Conservation (phyloP, 1,140 invertebrate species). For the Leucophenga varia region DNA sequence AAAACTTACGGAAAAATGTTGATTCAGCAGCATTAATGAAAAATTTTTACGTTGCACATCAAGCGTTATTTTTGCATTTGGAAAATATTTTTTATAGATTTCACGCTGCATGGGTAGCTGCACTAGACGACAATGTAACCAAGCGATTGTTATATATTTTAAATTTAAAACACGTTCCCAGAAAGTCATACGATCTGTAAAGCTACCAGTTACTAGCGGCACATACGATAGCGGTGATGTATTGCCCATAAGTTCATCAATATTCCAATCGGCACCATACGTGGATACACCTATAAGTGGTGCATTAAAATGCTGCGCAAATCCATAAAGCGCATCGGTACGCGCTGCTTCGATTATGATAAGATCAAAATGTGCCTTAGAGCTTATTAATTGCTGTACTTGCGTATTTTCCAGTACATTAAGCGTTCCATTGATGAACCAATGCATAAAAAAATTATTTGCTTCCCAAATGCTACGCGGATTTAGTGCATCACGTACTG, state of each 20-base stretch:
- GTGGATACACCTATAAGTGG: conserved; percentile 47
- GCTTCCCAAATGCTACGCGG: conserved; percentile 24
- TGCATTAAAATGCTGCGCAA: conserved; percentile 44
- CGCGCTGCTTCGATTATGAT: conserved; percentile 35
- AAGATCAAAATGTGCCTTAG: conserved; percentile 31
- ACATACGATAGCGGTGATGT: conserved; percentile 48
- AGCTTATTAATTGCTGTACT: conserved; percentile 20
- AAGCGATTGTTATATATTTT: conserved; percentile 12
- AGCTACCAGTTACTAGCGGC: conserved; percentile 34
- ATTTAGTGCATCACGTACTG: not conserved
- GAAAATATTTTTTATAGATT: conserved; percentile 49
- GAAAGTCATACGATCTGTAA: conserved; percentile 56
- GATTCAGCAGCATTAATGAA: conserved; percentile 61
- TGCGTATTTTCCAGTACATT: conserved; percentile 25
- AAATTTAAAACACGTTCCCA: conserved; percentile 55
- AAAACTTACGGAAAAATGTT: conserved; percentile 59
- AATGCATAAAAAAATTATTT: conserved; percentile 30
- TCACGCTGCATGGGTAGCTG: conserved; percentile 35
- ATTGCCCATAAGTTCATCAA: conserved; percentile 52
- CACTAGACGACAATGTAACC: conserved; percentile 12
- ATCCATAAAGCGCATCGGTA: conserved; percentile 35
- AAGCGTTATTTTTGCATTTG: conserved; percentile 47
- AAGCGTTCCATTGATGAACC: conserved; percentile 18
- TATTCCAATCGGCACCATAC: conserved; percentile 39
- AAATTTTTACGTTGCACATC: conserved; percentile 51